Evolutionary conservation across 2,113 vertebrate species (phyloP).

Genomic region (Clarias batrachus): DNA sequence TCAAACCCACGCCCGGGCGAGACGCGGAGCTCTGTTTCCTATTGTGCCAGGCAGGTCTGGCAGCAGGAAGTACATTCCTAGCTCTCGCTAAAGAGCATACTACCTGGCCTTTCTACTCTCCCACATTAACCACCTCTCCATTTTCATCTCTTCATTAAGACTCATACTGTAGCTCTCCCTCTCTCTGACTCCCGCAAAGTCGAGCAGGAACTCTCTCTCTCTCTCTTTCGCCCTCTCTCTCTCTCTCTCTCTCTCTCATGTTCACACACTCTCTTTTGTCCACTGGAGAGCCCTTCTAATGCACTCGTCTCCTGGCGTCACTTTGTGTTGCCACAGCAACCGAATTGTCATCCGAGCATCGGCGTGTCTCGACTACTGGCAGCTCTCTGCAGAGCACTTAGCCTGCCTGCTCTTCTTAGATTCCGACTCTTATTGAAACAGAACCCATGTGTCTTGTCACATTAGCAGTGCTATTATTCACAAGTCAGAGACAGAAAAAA

Average conservation of each 20-base stretch:
- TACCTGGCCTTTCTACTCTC: slow-evolving; percentile 38
- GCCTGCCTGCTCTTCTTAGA: slow-evolving; percentile 34
- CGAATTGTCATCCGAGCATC: slow-evolving; percentile 51
- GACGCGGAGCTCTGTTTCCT: slow-evolving; percentile 21
- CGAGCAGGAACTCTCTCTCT: slow-evolving; percentile 27
- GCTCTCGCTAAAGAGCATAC: slow-evolving; percentile 13
- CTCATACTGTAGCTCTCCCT: neutral
- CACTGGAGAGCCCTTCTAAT: slow-evolving; percentile 55
- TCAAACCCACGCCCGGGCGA: slow-evolving; percentile 37
- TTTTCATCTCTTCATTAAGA: slow-evolving; percentile 29
- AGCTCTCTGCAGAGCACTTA: slow-evolving; percentile 33
- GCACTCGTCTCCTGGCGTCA: slow-evolving; percentile 56
- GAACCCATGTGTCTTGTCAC: slow-evolving; percentile 27
- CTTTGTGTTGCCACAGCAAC: slow-evolving; percentile 57
- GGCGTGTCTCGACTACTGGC: slow-evolving; percentile 27
- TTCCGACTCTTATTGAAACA: slow-evolving; percentile 44
- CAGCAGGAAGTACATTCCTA: slow-evolving; percentile 39
- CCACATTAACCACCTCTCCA: slow-evolving; percentile 37
- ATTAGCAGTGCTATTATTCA: slow-evolving; percentile 42
- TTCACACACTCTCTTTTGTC: slow-evolving; percentile 39
- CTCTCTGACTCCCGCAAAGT: slow-evolving; percentile 6
- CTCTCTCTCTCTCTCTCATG: slow-evolving; percentile 26
- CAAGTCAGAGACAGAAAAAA: neutral
- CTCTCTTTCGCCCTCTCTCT: slow-evolving; percentile 34
- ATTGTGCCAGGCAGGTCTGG: slow-evolving; percentile 46